Evolutionary conservation across 2,888 invertebrate species (phyloP).

Genomic region (Torymus auratus): DNA sequence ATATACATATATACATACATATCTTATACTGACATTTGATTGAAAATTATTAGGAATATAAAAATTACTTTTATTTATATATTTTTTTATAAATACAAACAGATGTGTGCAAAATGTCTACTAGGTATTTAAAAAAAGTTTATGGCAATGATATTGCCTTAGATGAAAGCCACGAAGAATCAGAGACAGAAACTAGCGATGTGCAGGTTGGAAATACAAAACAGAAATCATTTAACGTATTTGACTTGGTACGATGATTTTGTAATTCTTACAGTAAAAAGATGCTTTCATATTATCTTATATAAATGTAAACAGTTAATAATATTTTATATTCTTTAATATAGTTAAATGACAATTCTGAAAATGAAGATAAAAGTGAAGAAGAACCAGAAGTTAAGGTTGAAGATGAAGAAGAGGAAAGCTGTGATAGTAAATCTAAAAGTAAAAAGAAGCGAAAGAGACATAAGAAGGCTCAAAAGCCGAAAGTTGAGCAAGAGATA

Average conservation of each 20-base stretch:
- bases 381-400: constrained; percentile 82
- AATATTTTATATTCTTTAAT: constrained; percentile 31
- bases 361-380: constrained; percentile 79
- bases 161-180: constrained; percentile 78
- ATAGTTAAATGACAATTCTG: constrained; percentile 83
- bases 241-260: constrained; percentile 81
- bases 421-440: constrained; percentile 75
- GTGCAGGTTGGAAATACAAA: constrained; percentile 78
- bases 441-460: constrained; percentile 58
- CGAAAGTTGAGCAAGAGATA: constrained; percentile 56
- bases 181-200: constrained; percentile 79
- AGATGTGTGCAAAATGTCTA: constrained; percentile 79
- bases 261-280: background rate
- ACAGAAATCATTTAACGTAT: constrained; percentile 81
- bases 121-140: constrained; percentile 82
- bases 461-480: constrained; percentile 62
- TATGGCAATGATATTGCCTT: constrained; percentile 80
- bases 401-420: constrained; percentile 83
- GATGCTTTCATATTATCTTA: background rate
- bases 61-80: background rate
- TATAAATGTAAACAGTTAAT: background rate
- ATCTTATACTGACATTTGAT: too few species aligned
- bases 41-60: too few species aligned
- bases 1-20: too few species aligned
- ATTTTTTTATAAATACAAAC: background rate